Conservation (phyloP, 2,797 vertebrate genomes). For the Gallinago stenura region DNA sequence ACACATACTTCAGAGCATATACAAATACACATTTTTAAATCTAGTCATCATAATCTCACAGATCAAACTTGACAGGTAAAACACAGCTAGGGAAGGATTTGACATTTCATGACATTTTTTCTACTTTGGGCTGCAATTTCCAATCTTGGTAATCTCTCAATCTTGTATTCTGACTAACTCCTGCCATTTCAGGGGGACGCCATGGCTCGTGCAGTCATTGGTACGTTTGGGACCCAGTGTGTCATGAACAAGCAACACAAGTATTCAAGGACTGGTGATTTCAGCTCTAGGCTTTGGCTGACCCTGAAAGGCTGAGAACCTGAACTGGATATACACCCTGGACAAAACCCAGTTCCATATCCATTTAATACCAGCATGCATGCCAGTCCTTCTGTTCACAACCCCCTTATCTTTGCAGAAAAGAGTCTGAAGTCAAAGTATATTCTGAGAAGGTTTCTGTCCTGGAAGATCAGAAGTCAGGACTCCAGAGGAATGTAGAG, state of each 20-base stretch:
- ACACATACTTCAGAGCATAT: background rate
- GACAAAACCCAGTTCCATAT: background rate
- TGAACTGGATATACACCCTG: background rate
- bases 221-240: rapidly evolving
- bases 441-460: background rate
- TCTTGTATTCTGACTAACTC: background rate
- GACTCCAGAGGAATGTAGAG: background rate
- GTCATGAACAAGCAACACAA: background rate
- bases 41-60: background rate
- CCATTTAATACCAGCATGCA: rapidly evolving
- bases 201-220: background rate
- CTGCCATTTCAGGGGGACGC: background rate
- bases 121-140: background rate
- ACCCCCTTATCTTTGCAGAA: background rate
- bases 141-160: background rate
- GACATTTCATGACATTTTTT: background rate
- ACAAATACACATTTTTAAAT: background rate
- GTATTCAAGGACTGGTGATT: background rate
- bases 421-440: background rate
- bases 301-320: background rate
- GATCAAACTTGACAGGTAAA: background rate
- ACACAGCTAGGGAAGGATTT: background rate
- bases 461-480: background rate
- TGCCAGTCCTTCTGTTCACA: background rate
- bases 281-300: background rate